phyloP scores from a whole-genome alignment of 2,888 invertebrate genomes.

The Lasius fuliginosus region DNA sequence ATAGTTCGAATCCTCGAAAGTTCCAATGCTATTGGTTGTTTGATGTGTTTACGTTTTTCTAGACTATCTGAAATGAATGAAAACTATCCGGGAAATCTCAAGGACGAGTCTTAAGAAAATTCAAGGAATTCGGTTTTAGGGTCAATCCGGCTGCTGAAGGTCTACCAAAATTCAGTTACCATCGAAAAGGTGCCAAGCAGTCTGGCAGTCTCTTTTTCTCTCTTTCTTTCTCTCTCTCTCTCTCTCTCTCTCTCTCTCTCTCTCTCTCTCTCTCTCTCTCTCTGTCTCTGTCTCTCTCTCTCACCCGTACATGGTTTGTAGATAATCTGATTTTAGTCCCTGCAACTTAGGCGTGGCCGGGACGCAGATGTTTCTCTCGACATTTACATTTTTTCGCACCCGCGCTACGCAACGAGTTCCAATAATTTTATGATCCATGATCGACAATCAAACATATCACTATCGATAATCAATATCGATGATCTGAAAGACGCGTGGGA shows the following conservation, averaged over 20 bases:
- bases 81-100: background rate
- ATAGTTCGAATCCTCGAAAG: background rate
- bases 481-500: background rate
- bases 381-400: constrained; percentile 57
- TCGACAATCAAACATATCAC: constrained; percentile 29
- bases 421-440: constrained; percentile 50
- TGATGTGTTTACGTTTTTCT: background rate
- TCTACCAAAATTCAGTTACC: no score
- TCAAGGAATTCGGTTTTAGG: background rate
- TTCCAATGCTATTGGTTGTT: background rate
- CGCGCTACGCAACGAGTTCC: constrained; percentile 29
- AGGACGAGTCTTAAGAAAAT: background rate
- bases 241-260: background rate
- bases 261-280: background rate
- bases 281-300: background rate
- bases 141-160: no score
- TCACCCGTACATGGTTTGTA: constrained; percentile 50
- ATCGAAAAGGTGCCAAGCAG: constrained; percentile 79
- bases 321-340: constrained; percentile 68
- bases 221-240: constrained; percentile 22
- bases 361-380: constrained; percentile 52
- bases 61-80: background rate
- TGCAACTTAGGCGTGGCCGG: constrained; percentile 53
- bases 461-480: constrained; percentile 14
- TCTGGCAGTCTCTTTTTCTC: constrained; percentile 72